A percentile compares a stretch with the other conserved stretches of the same genome.
These are phyloP conservation scores for Podarcis muralis DNA, from an alignment of 2,113 vertebrate genomes.

Conservation along the genomic window DNA sequence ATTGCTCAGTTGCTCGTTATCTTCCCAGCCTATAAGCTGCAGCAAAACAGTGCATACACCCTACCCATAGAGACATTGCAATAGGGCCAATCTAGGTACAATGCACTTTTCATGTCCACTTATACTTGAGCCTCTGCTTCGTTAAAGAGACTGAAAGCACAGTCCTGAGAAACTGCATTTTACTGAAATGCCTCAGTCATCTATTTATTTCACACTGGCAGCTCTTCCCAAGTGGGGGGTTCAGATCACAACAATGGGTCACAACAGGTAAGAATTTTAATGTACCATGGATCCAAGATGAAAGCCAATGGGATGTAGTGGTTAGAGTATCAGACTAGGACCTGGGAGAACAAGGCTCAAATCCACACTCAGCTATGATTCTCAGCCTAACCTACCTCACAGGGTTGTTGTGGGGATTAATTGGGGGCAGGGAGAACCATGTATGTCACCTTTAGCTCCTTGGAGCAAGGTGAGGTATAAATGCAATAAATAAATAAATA, in stretches of 20 bases:
- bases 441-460: too few species aligned
- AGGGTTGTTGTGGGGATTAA: too few species aligned
- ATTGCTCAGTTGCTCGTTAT: background rate
- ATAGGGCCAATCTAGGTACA: background rate
- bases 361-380: too few species aligned
- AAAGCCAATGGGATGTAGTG: too few species aligned
- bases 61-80: background rate
- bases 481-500: background rate
- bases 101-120: background rate
- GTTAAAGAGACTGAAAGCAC: background rate
- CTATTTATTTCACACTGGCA: background rate
- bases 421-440: too few species aligned
- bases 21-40: background rate
- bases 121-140: background rate
- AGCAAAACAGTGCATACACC: background rate
- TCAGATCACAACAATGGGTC: background rate
- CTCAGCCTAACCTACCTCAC: too few species aligned
- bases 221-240: background rate
- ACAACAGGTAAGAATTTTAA: background rate
- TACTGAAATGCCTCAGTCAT: constrained; percentile 1
- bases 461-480: background rate
- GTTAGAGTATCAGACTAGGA: too few species aligned
- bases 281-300: background rate
- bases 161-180: background rate
- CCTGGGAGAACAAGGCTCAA: too few species aligned